These are phyloP conservation scores for Adineta ricciae DNA, from an alignment of 2,888 invertebrate species.

Conservation along the genomic window DNA sequence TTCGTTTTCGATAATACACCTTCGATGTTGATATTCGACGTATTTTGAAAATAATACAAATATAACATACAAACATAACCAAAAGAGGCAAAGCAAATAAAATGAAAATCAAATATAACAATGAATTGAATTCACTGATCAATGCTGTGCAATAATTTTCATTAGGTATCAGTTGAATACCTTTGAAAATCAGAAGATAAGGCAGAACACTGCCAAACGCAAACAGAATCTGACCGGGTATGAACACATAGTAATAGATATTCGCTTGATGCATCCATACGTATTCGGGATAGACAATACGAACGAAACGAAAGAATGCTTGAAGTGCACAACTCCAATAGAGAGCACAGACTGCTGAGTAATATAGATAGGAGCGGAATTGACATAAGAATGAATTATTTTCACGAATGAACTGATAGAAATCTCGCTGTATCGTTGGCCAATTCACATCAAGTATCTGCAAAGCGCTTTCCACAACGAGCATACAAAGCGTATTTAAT, in stretches of 20 bases:
- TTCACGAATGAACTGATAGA: background rate
- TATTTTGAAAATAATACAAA: background rate
- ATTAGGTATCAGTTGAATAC: background rate
- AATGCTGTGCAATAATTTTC: background rate
- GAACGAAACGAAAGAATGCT: background rate
- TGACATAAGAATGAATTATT: background rate
- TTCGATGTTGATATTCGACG: background rate
- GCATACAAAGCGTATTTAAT: constrained; percentile 29
- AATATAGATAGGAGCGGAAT: background rate
- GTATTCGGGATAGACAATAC: background rate
- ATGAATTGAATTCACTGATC: background rate
- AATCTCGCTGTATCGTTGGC: background rate
- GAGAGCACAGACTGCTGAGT: background rate
- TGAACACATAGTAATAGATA: background rate
- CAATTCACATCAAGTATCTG: background rate
- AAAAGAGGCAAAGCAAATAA: background rate
- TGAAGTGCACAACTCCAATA: background rate
- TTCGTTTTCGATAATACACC: background rate
- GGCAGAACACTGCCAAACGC: background rate
- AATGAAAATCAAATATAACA: background rate
- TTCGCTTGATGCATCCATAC: too few relatives aligned
- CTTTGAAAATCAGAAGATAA: background rate
- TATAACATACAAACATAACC: background rate
- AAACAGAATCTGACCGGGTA: background rate
- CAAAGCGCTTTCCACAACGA: background rate